Conservation (phyloP, 2,113 vertebrate species). For the Poecile atricapillus region DNA sequence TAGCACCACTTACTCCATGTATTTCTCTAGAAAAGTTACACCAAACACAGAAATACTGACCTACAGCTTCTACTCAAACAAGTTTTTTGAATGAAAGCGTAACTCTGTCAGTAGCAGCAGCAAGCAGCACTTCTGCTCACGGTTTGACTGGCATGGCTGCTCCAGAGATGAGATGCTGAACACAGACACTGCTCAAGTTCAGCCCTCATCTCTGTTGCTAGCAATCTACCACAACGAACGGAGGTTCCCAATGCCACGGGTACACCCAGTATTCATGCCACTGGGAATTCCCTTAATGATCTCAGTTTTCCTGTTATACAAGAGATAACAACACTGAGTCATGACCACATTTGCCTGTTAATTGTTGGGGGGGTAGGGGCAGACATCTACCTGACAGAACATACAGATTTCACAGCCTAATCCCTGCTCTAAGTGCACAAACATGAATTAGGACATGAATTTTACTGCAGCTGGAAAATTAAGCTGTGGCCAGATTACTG, state of each 20-base stretch:
- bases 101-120: background rate
- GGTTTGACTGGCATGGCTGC: background rate
- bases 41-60: background rate
- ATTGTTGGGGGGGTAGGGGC: background rate
- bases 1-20: background rate
- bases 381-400: background rate
- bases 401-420: background rate
- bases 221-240: background rate
- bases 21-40: background rate
- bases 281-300: conserved; percentile 5
- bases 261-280: background rate
- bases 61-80: background rate
- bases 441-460: background rate
- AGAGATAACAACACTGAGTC: background rate
- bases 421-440: background rate
- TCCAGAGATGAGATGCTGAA: background rate
- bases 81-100: background rate
- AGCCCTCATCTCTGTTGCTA: background rate
- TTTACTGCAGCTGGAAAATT: background rate
- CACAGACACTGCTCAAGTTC: background rate
- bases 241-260: background rate
- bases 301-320: conserved; percentile 5
- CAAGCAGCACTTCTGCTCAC: background rate
- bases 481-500: background rate
- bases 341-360: background rate